These are phyloP conservation scores for Catharus ustulatus DNA, from an alignment of 2,797 vertebrate genomes.

Conservation along the genomic window DNA sequence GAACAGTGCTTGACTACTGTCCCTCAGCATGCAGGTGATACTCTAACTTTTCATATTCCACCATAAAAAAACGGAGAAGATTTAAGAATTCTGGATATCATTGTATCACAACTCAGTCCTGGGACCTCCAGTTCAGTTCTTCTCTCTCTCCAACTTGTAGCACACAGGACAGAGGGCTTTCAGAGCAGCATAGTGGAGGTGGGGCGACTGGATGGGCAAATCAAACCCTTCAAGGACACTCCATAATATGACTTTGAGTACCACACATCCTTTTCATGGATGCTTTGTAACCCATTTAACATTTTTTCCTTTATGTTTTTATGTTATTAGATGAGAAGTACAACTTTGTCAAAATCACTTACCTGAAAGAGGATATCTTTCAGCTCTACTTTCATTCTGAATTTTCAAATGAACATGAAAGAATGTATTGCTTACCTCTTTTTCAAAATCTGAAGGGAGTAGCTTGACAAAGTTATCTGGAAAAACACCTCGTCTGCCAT, in stretches of 20 bases:
- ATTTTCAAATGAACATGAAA: neutral
- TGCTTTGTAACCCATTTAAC: neutral
- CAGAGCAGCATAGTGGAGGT: neutral
- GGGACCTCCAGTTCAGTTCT: neutral
- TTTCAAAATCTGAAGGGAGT: constrained; percentile 90
- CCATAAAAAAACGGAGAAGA: neutral
- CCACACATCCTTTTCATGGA: neutral
- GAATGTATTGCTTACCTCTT: constrained; percentile 82
- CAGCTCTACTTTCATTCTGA: neutral
- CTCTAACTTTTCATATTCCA: neutral
- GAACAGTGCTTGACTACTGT: constrained; percentile 2
- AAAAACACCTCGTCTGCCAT: constrained; percentile 90
- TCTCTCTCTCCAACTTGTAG: neutral
- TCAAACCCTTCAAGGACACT: neutral
- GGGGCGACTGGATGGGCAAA: neutral
- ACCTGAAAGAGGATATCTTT: neutral
- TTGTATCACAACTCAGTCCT: neutral
- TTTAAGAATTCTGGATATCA: constrained; percentile 23
- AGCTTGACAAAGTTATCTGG: constrained; percentile 98
- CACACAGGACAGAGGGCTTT: neutral
- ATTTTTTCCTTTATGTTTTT: neutral
- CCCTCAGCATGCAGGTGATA: neutral
- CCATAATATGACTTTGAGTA: neutral
- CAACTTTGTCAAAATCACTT: neutral
- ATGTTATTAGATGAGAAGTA: neutral